A percentile compares a stretch with the other conserved stretches of the same genome.
These are phyloP conservation scores for Galerucella calmariensis DNA, from an alignment of 2,888 invertebrate genomes.

Conservation along the genomic window DNA sequence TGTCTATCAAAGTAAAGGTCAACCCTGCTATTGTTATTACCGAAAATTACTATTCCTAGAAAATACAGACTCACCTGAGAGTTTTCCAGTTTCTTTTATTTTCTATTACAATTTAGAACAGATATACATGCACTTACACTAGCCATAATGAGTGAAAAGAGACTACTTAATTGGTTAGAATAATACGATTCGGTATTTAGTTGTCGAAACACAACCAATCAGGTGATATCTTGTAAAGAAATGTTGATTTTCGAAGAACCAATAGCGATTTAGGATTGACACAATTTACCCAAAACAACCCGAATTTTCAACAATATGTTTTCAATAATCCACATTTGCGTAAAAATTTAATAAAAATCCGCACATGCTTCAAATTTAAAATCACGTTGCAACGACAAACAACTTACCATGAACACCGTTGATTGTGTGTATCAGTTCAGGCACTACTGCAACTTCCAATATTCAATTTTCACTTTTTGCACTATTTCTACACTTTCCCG, in stretches of 20 bases:
- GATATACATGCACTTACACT: slow-evolving; percentile 53
- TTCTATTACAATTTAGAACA: slow-evolving; percentile 37
- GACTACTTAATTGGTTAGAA: slow-evolving; percentile 67
- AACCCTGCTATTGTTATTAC: slow-evolving; percentile 53
- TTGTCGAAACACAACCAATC: slow-evolving; percentile 67
- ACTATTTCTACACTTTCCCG: slow-evolving; percentile 45
- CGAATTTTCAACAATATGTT: slow-evolving; percentile 33
- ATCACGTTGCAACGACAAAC: slow-evolving; percentile 53
- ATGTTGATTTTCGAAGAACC: slow-evolving; percentile 65
- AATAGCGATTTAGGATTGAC: slow-evolving; percentile 58
- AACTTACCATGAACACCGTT: slow-evolving; percentile 65
- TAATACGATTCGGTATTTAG: slow-evolving; percentile 66
- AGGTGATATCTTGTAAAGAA: slow-evolving; percentile 66
- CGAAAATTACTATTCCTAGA: slow-evolving; percentile 32
- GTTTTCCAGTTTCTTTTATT: slow-evolving; percentile 33
- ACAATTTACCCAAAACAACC: slow-evolving; percentile 27
- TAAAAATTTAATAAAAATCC: slow-evolving; percentile 21
- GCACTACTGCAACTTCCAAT: slow-evolving; percentile 34
- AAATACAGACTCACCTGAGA: slow-evolving; percentile 41
- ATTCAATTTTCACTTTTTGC: slow-evolving; percentile 49
- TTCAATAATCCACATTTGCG: slow-evolving; percentile 19
- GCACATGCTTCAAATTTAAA: slow-evolving; percentile 31
- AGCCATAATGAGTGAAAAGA: slow-evolving; percentile 60
- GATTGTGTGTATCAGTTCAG: slow-evolving; percentile 48
- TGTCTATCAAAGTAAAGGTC: slow-evolving; percentile 60